These are phyloP conservation scores for Dasyurus viverrinus DNA, from an alignment of 2,113 vertebrate species.

Conservation along the genomic window DNA sequence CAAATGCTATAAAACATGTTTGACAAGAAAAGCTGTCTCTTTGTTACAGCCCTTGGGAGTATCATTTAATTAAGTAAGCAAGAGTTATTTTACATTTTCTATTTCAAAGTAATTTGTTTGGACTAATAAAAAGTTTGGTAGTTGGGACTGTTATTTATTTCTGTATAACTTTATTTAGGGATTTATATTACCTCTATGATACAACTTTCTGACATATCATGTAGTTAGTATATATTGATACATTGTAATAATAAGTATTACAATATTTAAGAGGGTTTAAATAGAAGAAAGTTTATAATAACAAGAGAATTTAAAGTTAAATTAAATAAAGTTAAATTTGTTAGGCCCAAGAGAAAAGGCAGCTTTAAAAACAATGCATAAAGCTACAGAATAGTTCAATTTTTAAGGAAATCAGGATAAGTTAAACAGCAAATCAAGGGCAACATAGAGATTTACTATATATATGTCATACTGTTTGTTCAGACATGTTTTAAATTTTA, in stretches of 20 bases:
- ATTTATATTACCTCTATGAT: slow-evolving; percentile 12
- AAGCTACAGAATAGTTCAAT: slow-evolving; percentile 16
- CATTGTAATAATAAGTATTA: slow-evolving; percentile 2
- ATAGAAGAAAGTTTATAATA: background rate
- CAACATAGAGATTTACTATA: background rate
- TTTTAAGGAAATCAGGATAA: background rate
- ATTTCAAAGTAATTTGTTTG: background rate
- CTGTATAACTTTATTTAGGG: background rate
- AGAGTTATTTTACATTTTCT: background rate
- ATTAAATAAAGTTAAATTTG: background rate
- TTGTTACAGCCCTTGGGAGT: background rate
- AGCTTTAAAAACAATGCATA: background rate
- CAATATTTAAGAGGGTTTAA: background rate
- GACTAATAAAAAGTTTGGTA: background rate
- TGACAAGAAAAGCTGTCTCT: background rate
- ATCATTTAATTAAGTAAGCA: background rate
- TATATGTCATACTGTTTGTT: background rate
- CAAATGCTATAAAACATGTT: background rate
- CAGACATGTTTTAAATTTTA: background rate
- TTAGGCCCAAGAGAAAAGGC: background rate
- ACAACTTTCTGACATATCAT: background rate
- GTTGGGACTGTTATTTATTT: background rate
- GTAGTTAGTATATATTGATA: background rate
- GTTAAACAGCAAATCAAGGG: slow-evolving; percentile 5
- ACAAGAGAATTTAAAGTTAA: background rate